These are phyloP conservation scores for Steinernema khuongi DNA, from an alignment of 1,140 invertebrate species.

Conservation along the genomic window DNA sequence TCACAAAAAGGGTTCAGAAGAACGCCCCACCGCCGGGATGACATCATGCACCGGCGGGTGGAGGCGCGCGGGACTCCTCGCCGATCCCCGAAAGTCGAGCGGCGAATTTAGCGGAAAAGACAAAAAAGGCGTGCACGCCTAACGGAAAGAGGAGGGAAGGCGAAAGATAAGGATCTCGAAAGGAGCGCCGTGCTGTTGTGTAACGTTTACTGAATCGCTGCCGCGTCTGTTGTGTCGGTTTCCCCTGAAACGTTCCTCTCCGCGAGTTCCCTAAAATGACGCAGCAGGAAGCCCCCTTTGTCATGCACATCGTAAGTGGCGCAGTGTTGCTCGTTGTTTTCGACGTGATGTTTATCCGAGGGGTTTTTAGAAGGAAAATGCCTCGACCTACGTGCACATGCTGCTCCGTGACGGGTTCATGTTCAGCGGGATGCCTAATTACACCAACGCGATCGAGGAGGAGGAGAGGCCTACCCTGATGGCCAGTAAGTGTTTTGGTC, in stretches of 20 bases:
- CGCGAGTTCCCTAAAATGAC: neutral
- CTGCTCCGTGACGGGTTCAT: neutral
- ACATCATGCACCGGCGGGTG: neutral
- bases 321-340: neutral
- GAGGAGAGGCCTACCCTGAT: neutral
- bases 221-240: neutral
- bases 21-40: neutral
- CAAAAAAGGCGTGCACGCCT: neutral
- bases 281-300: neutral
- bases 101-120: neutral
- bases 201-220: slow-evolving; percentile 13
- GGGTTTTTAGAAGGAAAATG: neutral
- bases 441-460: slow-evolving; percentile 1
- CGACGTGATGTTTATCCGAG: neutral
- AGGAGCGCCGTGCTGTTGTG: neutral
- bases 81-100: neutral
- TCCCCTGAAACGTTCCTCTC: neutral
- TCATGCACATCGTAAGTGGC: neutral
- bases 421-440: neutral
- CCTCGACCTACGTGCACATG: neutral
- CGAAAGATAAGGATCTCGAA: slow-evolving; percentile 8
- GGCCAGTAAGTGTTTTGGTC: neutral
- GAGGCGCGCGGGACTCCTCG: neutral
- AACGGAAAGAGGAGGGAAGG: slow-evolving; percentile 6
- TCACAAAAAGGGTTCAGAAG: neutral